Conservation (phyloP, 2,113 vertebrate genomes). For the Formicarius rufipectus region DNA sequence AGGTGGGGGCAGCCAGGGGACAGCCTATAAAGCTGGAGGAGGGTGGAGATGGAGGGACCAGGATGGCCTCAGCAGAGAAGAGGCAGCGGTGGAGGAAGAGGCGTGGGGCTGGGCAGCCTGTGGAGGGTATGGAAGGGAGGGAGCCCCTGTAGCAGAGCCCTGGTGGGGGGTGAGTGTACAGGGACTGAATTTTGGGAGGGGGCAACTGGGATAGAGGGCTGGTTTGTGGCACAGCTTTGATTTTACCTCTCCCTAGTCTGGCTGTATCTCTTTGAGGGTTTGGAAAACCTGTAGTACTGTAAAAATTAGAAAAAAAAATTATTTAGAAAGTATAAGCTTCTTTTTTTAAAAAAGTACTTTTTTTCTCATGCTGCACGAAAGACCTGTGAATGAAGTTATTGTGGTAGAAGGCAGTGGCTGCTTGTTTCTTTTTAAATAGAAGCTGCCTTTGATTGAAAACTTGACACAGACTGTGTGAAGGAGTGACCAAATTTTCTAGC, state of each 20-base stretch:
- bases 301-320: not conserved
- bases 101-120: not conserved
- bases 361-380: not conserved
- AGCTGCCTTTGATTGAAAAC: not conserved
- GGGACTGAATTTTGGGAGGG: not conserved
- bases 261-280: not conserved
- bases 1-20: not conserved
- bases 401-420: not conserved
- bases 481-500: not conserved
- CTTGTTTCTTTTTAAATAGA: not conserved
- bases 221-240: not conserved
- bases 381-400: not conserved
- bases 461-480: not conserved
- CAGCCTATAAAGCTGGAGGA: not conserved
- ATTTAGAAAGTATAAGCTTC: not conserved
- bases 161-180: fast-evolving
- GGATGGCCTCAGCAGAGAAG: not conserved
- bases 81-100: not conserved
- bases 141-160: not conserved
- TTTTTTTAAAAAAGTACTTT: fast-evolving
- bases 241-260: not conserved
- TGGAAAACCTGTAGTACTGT: not conserved
- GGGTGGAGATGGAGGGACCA: not conserved
- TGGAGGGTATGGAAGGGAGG: not conserved
- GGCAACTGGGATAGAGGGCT: not conserved